Base-by-base conservation (phyloP, 2,888 invertebrate genomes). In the Trichogramma evanescens region DNA sequence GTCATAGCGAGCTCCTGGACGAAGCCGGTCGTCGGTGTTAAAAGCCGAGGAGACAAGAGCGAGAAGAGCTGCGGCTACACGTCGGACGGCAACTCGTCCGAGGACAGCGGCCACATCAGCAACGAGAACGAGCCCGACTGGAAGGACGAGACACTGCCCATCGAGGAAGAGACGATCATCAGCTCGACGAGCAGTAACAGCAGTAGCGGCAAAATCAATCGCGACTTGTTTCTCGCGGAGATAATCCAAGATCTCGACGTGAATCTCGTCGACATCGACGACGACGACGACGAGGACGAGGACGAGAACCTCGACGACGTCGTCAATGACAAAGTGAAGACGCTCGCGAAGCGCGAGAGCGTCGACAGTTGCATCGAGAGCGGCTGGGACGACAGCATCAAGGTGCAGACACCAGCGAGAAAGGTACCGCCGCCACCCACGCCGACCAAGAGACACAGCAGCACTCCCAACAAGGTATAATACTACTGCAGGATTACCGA, bases 91-190 rank as follows among this genome's bases (percentile, higher is more conserved):
- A 79, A 80, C 72, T 75, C 73, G 43, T 88, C 89, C 61, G 89
- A 90, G 70, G 90, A 90, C 79, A 89, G 89, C 59, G 90, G 90
- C 63, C 89, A 90, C 78, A 89, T 89, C 68, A 89, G 89, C 54
- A 89, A 88, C 72, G 89, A 88, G 74, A 84, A 84, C 70, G 85
- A 86, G 63, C 68, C 72, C 8, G 77, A 77, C n/a, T 50, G 56
- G 38, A 52, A 60, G 43, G 56, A 57, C 6, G 55, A 13, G 6
- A 10, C 26, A 2, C 48, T 55, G 42, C 9, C 52, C 26, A 26
- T 26, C 26, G 26, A 26, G 26, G 26, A 26, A 3, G 26, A 26
- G 26, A 26, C 26, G 26, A 43, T 4, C 50, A 59, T 38, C 39
- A n/a, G 5, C 46, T 26, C 10, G 58, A 52, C 1, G 58, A 48